Base-by-base conservation (phyloP, 2,888 invertebrate genomes). In the Tillus elongatus region DNA sequence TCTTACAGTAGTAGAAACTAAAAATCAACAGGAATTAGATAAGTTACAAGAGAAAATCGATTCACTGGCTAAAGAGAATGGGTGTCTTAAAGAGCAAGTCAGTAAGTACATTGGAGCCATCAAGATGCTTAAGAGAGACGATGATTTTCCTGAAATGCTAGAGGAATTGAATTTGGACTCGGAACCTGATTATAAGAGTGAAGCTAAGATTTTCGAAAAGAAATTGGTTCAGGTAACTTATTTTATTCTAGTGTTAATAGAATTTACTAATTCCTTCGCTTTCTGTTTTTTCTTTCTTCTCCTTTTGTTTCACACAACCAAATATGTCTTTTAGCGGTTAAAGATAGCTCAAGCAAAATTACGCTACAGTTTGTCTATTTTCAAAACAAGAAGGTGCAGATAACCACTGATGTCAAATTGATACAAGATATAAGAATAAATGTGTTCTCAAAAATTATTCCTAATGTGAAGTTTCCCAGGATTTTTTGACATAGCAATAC, bases 61-160 rank as follows among this genome's bases (percentile, higher is more conserved):
- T n/a, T 33, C 42, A n/a, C 39, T 66, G n/a, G 39, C 45, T 2
- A 59, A 85, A 56, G 90, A 91, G 65, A 90, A 90, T 66, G 83
- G 84, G 44, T 69, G 82, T 45, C 66, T 91, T 49, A 84, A 88
- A 56, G 84, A 86, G 51, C 90, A 91, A 58, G 62, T 91, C 39
- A 77, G 82, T 50, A 86, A 85, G 54, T 91, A 91, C 61, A 81
- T 90, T 48, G 82, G 82, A 35, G 90, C 90, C n/a, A 84, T 91
- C 26, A 86, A 88, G 68, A 77, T 88, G 72, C 66, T 91, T 50
- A 77, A 79, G 57, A 70, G 48, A 19, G 54, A 57, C 37, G 51
- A 68, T 46, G 73, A 73, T 47, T n/a, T n/a, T n/a, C 69, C 68
- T 13, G 59, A 60, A 42, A 63, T 66, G 28, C 45, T 62, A 13